Base-by-base conservation (phyloP, 1,140 invertebrate species). In the Zophobas morio region DNA sequence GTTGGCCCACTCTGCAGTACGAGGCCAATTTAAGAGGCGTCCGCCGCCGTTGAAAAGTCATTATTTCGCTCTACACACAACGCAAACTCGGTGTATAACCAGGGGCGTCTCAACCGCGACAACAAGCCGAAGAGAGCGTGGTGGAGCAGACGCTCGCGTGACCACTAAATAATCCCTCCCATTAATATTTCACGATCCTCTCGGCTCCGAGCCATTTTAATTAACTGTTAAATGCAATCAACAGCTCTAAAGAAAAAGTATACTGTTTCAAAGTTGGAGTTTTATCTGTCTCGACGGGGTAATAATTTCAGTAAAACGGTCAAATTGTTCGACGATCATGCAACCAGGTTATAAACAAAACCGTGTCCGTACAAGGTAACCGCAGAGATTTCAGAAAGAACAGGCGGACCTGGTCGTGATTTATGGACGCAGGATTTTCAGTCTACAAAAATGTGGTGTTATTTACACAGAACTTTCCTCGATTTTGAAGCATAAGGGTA, bases 221-320 rank as follows among this genome's bases (percentile, higher is more conserved):
- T 74, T 74, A 74, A 74, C 71, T 54, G 71, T 74, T 74, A 74
- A 74, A 74, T 74, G 71, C 70, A 72, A 72, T 72, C 70, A 72
- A 72, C 70, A 72, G 70, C 47, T 72, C 36, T 72, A 35, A 72
- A 72, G 70, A 53, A 72, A 72, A 72, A 72, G 60, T 66, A 66
- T 66, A 42, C 60, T 66, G 60, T 66, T 66, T 66, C 60, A 66
- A 66, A 66, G 60, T 66, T 66, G 60, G 60, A 66, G 60, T 66
- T 66, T 66, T 66, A 66, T 66, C 60, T 66, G 60, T 42, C 60
- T 66, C 60, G 60, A 66, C 60, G 37, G 60, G 60, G 39, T 66
- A 66, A 66, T 66, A 66, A 66, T 66, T 66, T 66, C 60, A 42
- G 60, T 66, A 66, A 66, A 66, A 66, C 60, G 60, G 60, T 66